phyloP scores from a whole-genome alignment of 2,797 vertebrate genomes.

The Diglossa cyanea region DNA sequence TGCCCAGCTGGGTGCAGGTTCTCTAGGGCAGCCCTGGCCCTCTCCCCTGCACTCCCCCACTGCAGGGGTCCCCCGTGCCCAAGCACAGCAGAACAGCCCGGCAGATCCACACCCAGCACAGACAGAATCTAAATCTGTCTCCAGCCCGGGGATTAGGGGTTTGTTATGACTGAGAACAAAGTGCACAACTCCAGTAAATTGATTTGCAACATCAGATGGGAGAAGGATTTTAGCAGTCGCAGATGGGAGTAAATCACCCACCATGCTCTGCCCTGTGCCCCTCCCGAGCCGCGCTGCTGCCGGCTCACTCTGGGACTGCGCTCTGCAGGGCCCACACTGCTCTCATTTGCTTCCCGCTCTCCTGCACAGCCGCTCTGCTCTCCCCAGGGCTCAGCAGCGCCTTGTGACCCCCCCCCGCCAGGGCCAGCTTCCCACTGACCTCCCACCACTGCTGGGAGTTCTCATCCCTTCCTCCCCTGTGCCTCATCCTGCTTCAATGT shows the following conservation, averaged over 20 bases:
- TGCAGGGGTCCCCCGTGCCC: neutral
- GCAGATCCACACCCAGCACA: neutral
- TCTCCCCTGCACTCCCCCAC: rapidly evolving
- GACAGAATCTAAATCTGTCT: conserved; percentile 1
- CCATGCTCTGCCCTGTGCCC: neutral
- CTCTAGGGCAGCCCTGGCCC: neutral
- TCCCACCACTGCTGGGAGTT: neutral
- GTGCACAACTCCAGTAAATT: neutral
- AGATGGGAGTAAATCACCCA: neutral
- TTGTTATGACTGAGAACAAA: conserved; percentile 22
- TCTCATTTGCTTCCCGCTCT: rapidly evolving
- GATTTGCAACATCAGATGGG: neutral
- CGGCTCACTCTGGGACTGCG: rapidly evolving
- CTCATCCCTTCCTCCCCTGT: neutral
- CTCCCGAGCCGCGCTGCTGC: neutral
- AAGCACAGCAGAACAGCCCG: rapidly evolving
- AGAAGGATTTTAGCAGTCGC: neutral
- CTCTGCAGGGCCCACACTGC: neutral
- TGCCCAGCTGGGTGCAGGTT: neutral
- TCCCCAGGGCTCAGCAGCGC: neutral
- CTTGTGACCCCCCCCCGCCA: neutral
- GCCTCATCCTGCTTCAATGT: neutral
- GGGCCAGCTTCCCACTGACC: neutral
- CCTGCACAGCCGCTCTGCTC: neutral
- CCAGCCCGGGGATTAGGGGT: conserved; percentile 20